A percentile compares a stretch with the other conserved stretches of the same genome.
Evolutionary conservation across 2,888 invertebrate species (phyloP).

Genomic region (Limnephilus marmoratus): DNA sequence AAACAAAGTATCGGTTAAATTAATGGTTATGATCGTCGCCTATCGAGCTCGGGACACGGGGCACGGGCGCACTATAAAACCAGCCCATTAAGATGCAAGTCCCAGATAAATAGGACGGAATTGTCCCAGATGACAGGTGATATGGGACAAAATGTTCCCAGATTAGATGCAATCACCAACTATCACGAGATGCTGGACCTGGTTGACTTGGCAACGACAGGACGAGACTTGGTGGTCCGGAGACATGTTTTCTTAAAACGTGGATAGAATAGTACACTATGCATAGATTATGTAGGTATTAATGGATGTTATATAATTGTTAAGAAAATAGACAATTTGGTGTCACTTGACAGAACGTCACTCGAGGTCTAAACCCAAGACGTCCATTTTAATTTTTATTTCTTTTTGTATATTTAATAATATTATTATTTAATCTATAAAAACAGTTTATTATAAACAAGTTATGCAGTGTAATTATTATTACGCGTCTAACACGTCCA

Average conservation of each 20-base stretch:
- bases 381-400: too few relatives aligned
- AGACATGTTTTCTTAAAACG: background rate
- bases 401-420: too few relatives aligned
- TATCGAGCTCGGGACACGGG: background rate
- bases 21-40: conserved; percentile 47
- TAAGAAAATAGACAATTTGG: too few relatives aligned
- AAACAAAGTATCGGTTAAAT: background rate
- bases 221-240: background rate
- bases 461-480: too few relatives aligned
- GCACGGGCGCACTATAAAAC: conserved; percentile 55
- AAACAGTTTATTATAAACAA: too few relatives aligned
- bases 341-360: too few relatives aligned
- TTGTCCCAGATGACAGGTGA: conserved; percentile 17
- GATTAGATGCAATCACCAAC: background rate
- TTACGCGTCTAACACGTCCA: too few relatives aligned
- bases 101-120: conserved; percentile 37
- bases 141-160: background rate
- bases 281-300: too few relatives aligned
- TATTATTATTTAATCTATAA: too few relatives aligned
- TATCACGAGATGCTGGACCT: conserved; percentile 42
- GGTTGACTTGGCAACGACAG: conserved; percentile 43
- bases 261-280: background rate
- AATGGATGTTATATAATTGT: too few relatives aligned
- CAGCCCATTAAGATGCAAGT: conserved; percentile 60
- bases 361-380: too few relatives aligned